Evolutionary conservation across 2,888 invertebrate genomes (phyloP), one percentile per base, ranked within the genome.

Genomic region (Lasioglossum oenotherae): DNA sequence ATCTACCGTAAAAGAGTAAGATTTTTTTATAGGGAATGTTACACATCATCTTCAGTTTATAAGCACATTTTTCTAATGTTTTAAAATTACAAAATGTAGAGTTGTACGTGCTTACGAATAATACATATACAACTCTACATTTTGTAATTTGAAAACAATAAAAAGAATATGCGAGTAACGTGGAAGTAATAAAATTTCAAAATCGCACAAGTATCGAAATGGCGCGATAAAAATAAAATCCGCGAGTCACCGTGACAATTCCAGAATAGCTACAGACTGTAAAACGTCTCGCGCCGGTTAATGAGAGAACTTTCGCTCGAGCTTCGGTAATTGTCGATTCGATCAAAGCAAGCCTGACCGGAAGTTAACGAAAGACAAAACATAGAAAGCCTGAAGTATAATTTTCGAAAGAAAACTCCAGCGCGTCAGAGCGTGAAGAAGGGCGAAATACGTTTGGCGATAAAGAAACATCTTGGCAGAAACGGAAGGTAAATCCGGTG

Each of bases 401-500:
- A 80, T 78, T 71, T 35, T 64, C 74, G 57, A 49, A 67, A 38
- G n/a, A 57, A 49, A 41, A 69, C 19, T 77, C 69, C 10, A n/a
- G 23, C 14, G 35, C 16, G n/a, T 27, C 19, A 14, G 73, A 67
- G 85, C 78, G 84, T 74, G 19, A 74, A 53, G 57, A 72, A 71
- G 38, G 49, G 12, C 31, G 19, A 71, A 75, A 74, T 79, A 74
- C 71, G 77, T 82, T 81, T 64, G 76, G 16, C 38, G 57, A 67
- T 81, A 69, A 64, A 80, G 74, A 41, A 69, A 85, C 83, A 80
- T 82, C 82, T 85, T 78, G 76, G 41, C 31, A 38, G 71, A 80
- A 84, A 80, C 73, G 27, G 60, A 77, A 84, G 82, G 83, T 82
- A 85, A 91, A 88, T 87, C 74, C 75, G 46, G 35, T 23, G 74